phyloP scores from a whole-genome alignment of 92 coral and sea anemone genomes.

The Parazoanthus atlanticus region DNA sequence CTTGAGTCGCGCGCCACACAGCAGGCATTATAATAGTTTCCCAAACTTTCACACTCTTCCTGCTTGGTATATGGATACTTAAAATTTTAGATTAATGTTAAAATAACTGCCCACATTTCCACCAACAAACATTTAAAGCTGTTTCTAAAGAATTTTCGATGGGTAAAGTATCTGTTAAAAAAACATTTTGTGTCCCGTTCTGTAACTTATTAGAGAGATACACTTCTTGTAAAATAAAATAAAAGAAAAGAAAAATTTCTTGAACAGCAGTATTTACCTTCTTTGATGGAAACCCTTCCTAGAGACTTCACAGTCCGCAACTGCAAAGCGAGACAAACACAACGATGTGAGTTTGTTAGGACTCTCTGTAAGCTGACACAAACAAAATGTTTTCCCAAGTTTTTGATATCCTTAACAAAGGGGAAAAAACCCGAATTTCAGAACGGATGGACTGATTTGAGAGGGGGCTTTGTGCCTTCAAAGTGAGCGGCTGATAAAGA shows the following conservation, averaged over 20 bases:
- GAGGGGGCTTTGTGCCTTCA: not conserved
- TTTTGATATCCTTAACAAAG: not conserved
- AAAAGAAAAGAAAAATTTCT: constrained; percentile 1
- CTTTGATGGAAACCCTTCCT: constrained; percentile 86
- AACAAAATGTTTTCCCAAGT: not conserved
- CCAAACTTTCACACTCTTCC: not conserved
- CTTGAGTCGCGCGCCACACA: not conserved
- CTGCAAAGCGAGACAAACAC: constrained; percentile 51
- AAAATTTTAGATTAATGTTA: too few relatives aligned
- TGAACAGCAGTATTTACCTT: constrained; percentile 60
- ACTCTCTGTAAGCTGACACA: not conserved
- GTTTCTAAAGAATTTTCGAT: not conserved
- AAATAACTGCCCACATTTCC: too few relatives aligned
- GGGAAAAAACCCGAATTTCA: not conserved
- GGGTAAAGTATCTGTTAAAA: not conserved
- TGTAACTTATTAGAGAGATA: too few relatives aligned
- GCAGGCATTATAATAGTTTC: not conserved
- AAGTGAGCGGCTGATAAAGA: not conserved
- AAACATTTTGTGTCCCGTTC: not conserved
- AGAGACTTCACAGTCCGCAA: constrained; percentile 87
- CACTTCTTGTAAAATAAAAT: not conserved
- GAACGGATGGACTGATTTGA: too few relatives aligned
- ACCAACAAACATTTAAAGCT: too few relatives aligned
- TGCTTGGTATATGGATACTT: not conserved
- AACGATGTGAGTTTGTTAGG: constrained; percentile 23